Evolutionary conservation across 2,888 invertebrate species (phyloP).

Genomic region (Acronicta alni): DNA sequence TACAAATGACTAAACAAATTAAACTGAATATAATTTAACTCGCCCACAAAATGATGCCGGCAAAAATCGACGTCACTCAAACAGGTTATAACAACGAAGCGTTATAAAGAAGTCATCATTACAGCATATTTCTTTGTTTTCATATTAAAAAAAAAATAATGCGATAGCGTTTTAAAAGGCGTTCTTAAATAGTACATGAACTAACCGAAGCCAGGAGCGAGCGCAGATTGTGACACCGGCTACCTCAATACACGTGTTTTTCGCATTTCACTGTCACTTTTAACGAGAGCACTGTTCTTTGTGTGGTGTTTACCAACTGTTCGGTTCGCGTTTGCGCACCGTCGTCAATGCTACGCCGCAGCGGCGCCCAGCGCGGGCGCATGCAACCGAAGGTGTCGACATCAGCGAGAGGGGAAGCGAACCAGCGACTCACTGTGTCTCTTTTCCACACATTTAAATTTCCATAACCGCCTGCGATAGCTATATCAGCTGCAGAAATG

Average conservation of each 20-base stretch:
- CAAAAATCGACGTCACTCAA: conserved; percentile 43
- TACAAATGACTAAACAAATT: conserved; percentile 36
- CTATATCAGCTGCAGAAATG: conserved; percentile 66
- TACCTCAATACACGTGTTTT: conserved; percentile 49
- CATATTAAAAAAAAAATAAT: conserved; percentile 4
- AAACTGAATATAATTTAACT: conserved; percentile 9
- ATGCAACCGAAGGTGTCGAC: conserved; percentile 83
- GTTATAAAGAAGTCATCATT: conserved; percentile 20
- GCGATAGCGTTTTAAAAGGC: neutral
- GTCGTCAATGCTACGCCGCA: conserved; percentile 59
- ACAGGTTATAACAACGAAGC: conserved; percentile 44
- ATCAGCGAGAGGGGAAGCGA: conserved; percentile 75
- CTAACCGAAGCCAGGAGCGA: conserved; percentile 53
- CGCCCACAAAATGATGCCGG: conserved; percentile 31
- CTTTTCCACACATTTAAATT: conserved; percentile 64
- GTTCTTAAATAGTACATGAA: conserved; percentile 10
- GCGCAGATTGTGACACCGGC: conserved; percentile 26
- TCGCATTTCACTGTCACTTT: conserved; percentile 80
- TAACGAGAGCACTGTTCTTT: conserved; percentile 65
- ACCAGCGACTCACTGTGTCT: conserved; percentile 65
- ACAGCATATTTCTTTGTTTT: conserved; percentile 49
- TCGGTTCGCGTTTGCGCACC: conserved; percentile 67
- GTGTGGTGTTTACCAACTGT: conserved; percentile 75
- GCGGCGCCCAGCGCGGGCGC: conserved; percentile 69
- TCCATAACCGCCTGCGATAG: conserved; percentile 61